Conservation (phyloP, 2,113 vertebrate species). For the Motacilla alba region DNA sequence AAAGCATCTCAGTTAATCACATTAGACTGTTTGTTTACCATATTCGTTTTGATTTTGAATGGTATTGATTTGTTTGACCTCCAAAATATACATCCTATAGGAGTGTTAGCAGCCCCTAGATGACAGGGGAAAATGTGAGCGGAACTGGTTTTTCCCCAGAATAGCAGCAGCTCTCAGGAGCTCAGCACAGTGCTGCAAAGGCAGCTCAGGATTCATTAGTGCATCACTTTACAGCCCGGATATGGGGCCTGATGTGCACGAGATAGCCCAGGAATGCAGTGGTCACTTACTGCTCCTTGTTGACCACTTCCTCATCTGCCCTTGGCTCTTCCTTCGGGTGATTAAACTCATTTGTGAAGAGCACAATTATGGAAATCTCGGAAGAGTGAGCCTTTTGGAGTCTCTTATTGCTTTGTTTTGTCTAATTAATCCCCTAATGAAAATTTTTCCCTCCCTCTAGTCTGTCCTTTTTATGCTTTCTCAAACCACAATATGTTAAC, state of each 20-base stretch:
- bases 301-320: constrained; percentile 40
- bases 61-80: constrained; percentile 41
- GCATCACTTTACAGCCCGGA: not conserved
- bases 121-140: not conserved
- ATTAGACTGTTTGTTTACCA: not conserved
- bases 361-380: constrained; percentile 12
- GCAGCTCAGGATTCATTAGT: not conserved
- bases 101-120: not conserved
- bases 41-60: not conserved
- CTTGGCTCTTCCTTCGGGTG: not conserved
- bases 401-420: constrained; percentile 18
- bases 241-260: not conserved
- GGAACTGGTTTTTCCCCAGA: not conserved
- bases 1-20: not conserved
- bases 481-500: constrained; percentile 16
- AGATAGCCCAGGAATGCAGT: constrained; percentile 7
- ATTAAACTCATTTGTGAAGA: not conserved
- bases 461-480: not conserved
- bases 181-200: not conserved
- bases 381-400: constrained; percentile 6
- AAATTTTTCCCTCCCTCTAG: not conserved
- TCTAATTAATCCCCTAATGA: constrained; percentile 43
- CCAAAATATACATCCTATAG: not conserved
- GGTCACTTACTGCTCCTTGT: not conserved
- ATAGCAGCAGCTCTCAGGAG: not conserved